Conservation (phyloP, 2,797 vertebrate genomes). For the Erithacus rubecula region DNA sequence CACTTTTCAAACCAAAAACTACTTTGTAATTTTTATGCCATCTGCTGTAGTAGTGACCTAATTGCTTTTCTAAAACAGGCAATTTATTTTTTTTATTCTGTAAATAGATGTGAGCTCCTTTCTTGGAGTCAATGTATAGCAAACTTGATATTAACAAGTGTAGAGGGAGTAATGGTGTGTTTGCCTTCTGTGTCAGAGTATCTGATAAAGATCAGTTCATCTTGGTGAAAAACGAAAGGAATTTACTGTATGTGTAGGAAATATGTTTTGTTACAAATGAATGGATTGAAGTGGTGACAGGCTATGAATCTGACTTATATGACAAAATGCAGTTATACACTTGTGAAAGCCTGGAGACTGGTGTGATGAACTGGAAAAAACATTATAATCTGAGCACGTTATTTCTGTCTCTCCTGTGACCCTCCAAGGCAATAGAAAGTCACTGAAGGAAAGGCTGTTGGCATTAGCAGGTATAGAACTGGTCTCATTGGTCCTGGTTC, state of each 20-base stretch:
- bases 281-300: neutral
- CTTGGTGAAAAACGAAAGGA: slow-evolving; percentile 28
- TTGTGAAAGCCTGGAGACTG: neutral
- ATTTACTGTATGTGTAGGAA: slow-evolving; percentile 29
- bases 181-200: neutral
- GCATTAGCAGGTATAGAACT: neutral
- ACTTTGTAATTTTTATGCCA: neutral
- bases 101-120: neutral
- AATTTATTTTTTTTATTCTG: neutral
- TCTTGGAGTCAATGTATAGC: neutral
- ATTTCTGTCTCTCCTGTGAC: slow-evolving; percentile 43
- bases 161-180: neutral
- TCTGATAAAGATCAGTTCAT: slow-evolving; percentile 8
- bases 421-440: slow-evolving; percentile 38
- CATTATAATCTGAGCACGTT: neutral
- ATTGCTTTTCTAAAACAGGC: neutral
- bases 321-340: neutral
- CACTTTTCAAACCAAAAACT: neutral
- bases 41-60: neutral
- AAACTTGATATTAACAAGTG: neutral
- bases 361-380: slow-evolving; percentile 43
- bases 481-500: neutral
- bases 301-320: neutral
- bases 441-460: slow-evolving; percentile 34
- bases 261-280: neutral